Conservation (phyloP, 1,140 invertebrate genomes). For the Maconellicoccus hirsutus region DNA sequence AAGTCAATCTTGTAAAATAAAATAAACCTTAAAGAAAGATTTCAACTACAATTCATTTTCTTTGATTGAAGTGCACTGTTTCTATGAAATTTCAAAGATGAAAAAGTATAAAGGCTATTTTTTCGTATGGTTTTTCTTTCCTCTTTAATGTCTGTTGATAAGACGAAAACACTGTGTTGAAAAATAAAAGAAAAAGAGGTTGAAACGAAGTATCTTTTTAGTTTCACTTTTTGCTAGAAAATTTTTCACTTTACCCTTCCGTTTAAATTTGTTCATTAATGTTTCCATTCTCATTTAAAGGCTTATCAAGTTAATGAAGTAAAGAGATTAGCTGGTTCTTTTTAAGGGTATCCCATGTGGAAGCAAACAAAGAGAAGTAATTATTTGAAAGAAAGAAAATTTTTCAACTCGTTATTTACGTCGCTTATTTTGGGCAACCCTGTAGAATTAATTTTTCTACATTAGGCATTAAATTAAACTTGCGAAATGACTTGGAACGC, state of each 20-base stretch:
- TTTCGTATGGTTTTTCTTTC: neutral
- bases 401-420: neutral
- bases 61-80: neutral
- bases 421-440: too few species aligned
- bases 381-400: neutral
- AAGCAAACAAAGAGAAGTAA: neutral
- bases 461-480: neutral
- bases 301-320: neutral
- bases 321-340: neutral
- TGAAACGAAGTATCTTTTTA: neutral
- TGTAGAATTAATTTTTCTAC: neutral
- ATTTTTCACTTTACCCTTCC: neutral
- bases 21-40: neutral
- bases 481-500: neutral
- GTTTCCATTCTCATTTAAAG: neutral
- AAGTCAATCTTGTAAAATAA: neutral
- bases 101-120: neutral
- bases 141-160: conserved; percentile 4
- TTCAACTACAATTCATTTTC: neutral
- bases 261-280: neutral
- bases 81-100: neutral
- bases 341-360: neutral
- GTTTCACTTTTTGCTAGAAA: neutral
- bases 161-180: neutral
- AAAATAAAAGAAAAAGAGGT: neutral